Evolutionary conservation across 2,797 vertebrate species (phyloP).

Genomic region (Halcyon badia): DNA sequence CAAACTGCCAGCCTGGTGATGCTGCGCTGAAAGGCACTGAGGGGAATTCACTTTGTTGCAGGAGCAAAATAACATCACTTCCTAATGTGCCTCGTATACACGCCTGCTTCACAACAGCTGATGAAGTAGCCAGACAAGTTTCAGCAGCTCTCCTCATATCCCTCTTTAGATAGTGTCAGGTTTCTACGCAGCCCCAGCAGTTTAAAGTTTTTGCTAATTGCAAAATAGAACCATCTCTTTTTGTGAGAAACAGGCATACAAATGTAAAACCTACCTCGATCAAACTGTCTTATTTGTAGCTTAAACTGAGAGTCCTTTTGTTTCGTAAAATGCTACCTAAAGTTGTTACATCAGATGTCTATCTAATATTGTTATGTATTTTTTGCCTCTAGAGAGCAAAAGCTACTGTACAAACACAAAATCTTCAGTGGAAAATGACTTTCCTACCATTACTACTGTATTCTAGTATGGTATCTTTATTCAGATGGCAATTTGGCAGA

Average conservation of each 20-base stretch:
- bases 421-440: conserved; percentile 25
- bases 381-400: conserved; percentile 24
- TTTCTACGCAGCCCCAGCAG: background rate
- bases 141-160: background rate
- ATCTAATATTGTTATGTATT: background rate
- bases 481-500: conserved; percentile 38
- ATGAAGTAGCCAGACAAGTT: background rate
- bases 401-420: background rate
- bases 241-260: background rate
- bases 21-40: background rate
- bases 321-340: background rate
- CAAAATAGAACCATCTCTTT: background rate
- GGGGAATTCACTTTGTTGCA: conserved; percentile 52
- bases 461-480: background rate
- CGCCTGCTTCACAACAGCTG: background rate
- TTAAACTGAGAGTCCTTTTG: background rate
- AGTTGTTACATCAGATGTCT: background rate
- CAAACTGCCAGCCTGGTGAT: conserved; percentile 61
- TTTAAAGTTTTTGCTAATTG: background rate
- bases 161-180: background rate
- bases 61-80: conserved; percentile 38
- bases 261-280: background rate
- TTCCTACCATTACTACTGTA: conserved; percentile 24
- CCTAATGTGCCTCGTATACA: background rate
- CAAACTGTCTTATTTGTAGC: background rate